Base-by-base conservation (phyloP, 2,797 vertebrate species). In the Euthynnus affinis region DNA sequence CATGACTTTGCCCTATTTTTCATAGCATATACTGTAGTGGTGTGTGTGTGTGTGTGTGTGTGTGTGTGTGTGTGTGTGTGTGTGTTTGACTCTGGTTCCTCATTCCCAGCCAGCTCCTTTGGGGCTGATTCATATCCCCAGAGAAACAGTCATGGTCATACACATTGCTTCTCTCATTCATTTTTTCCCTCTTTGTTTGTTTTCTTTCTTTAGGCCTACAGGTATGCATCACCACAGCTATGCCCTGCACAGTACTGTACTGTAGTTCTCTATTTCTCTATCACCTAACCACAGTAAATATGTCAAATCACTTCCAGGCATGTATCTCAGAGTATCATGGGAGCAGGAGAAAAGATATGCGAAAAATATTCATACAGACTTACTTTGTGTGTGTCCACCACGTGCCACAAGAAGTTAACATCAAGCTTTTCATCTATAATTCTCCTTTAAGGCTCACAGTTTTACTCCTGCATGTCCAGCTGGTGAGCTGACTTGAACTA, bases 1-100 rank as follows among this genome's bases (percentile, higher is more conserved):
- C 72, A 71, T 83, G 72, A 78, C 69, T 89, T 86, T 90, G 87
- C 71, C 86, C 88, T 89, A 80, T 82, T 89, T 91, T 83, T 55
- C 34, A 62, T 62, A 61, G 71, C 60, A 42, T 42, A 13, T 42
- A 42, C 83, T 80, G 81, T 66, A 80, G 25, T 81, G 67, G 78
- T 78, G 59, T 61, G 57, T 48, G 61, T 63, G 72, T 56, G 51
- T 63, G 63, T 60, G 6, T 58, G 51, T 74, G 40, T 59, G 71
- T 67, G 61, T 71, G 62, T 25, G 68, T 61, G 37, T 70, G 59
- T 72, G 63, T 46, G 29, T 60, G 71, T 67, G 62, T 71, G 62
- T 27, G 68, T 58, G 32, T 70, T 52, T 72, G 64, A 90, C 83
- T 46, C 78, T 59, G 71, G 75, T 84, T 88, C 81, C 79, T 79